Evolutionary conservation across 2,888 invertebrate genomes (phyloP).

Genomic region (Erannis defoliaria): DNA sequence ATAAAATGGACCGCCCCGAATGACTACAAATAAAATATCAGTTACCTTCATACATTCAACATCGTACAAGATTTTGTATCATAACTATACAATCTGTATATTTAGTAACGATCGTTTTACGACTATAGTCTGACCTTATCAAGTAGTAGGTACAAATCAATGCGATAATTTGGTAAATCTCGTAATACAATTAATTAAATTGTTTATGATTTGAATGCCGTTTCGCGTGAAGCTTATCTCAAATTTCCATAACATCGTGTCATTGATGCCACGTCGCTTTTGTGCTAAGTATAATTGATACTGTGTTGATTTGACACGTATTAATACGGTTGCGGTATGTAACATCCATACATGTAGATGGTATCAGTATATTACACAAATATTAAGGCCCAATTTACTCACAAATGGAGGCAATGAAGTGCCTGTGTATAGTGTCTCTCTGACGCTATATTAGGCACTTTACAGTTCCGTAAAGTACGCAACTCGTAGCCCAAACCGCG

Average conservation of each 20-base stretch:
- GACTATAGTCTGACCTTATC: neutral
- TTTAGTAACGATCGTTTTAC: neutral
- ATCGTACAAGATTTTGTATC: neutral
- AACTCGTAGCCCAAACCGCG: constrained; percentile 27
- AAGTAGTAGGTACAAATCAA: constrained; percentile 6
- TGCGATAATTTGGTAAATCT: constrained; percentile 16
- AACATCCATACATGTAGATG: constrained; percentile 18
- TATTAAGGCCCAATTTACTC: constrained; percentile 17
- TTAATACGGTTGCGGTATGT: constrained; percentile 33
- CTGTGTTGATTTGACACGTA: constrained; percentile 44
- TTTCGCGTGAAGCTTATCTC: constrained; percentile 30
- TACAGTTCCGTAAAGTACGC: constrained; percentile 29
- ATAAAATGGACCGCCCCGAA: constrained; percentile 20
- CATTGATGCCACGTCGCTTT: constrained; percentile 38
- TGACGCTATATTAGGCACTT: constrained; percentile 31
- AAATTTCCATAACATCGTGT: constrained; percentile 28
- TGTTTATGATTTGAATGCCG: constrained; percentile 24
- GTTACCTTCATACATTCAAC: constrained; percentile 10
- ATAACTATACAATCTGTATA: neutral
- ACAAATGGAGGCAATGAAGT: constrained; percentile 21
- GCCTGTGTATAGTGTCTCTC: constrained; percentile 27
- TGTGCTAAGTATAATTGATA: constrained; percentile 42
- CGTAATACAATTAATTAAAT: constrained; percentile 25
- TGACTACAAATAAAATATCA: constrained; percentile 18
- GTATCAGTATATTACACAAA: constrained; percentile 17